Conservation (phyloP, 2,888 invertebrate genomes). For the Perizoma flavofasciatum region DNA sequence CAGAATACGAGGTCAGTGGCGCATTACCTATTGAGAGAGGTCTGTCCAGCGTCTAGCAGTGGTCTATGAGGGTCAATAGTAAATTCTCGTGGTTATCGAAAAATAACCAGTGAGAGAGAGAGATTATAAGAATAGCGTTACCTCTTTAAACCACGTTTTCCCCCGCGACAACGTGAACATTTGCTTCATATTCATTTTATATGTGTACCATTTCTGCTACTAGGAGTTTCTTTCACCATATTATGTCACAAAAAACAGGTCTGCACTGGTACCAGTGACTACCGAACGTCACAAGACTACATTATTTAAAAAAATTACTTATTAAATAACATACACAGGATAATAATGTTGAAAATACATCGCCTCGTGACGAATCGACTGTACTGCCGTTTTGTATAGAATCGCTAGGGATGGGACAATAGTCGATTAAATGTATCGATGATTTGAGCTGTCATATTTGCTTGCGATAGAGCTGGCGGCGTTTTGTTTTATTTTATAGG, state of each 20-base stretch:
- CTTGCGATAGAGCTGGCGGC: neutral
- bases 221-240: constrained; percentile 2
- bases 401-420: constrained; percentile 20
- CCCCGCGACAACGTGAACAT: constrained; percentile 63
- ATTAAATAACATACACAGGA: constrained; percentile 7
- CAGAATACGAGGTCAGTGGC: no score
- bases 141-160: constrained; percentile 75
- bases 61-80: no score
- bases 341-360: constrained; percentile 15
- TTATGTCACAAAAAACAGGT: neutral
- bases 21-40: no score
- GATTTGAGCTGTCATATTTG: neutral
- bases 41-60: no score
- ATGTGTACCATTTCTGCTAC: constrained; percentile 1
- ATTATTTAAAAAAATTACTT: constrained; percentile 8
- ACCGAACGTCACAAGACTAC: neutral
- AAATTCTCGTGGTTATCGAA: no score
- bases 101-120: no score
- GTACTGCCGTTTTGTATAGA: constrained; percentile 25
- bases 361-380: constrained; percentile 16
- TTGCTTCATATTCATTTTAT: constrained; percentile 35
- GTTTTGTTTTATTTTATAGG: no score
- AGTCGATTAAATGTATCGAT: constrained; percentile 20
- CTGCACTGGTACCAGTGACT: no score
- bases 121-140: neutral